Evolutionary conservation across 1,140 invertebrate species (phyloP).

Genomic region (Cyrtorhinus lividipennis): DNA sequence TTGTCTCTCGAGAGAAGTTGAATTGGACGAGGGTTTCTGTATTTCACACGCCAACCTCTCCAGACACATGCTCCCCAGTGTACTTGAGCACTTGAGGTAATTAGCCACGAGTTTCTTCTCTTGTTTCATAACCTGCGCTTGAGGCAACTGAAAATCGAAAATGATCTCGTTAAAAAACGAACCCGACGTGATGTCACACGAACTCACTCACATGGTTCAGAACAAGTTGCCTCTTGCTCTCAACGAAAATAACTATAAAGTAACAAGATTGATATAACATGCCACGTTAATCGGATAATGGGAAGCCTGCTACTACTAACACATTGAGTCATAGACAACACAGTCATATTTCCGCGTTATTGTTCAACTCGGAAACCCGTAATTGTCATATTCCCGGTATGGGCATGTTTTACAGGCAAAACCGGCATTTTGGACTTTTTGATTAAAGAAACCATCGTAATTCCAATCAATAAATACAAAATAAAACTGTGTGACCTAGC

Average conservation of each 20-base stretch:
- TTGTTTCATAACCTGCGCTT: slow-evolving; percentile 13
- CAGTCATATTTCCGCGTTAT: no score
- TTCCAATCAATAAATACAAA: no score
- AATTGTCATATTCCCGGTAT: no score
- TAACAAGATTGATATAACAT: no score
- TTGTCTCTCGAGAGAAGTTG: slow-evolving; percentile 11
- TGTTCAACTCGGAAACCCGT: no score
- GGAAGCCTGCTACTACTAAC: no score
- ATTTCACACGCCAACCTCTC: slow-evolving; percentile 18
- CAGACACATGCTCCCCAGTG: slow-evolving; percentile 5
- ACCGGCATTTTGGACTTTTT: no score
- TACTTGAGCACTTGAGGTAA: slow-evolving; percentile 15
- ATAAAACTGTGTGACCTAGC: no score
- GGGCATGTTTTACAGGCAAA: no score
- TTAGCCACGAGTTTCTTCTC: slow-evolving; percentile 17
- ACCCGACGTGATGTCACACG: not conserved
- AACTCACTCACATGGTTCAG: not conserved
- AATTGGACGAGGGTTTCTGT: slow-evolving; percentile 9
- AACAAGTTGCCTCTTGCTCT: not conserved
- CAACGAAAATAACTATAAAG: not conserved
- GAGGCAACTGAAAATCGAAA: slow-evolving; percentile 16
- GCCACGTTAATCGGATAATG: no score
- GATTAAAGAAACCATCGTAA: no score
- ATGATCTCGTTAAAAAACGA: not conserved
- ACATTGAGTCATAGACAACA: no score